Percentiles rank a stretch among this genome's conserved stretches.
Conservation (phyloP, 2,113 vertebrate genomes). For the Anarhynchus alexandrinus region DNA sequence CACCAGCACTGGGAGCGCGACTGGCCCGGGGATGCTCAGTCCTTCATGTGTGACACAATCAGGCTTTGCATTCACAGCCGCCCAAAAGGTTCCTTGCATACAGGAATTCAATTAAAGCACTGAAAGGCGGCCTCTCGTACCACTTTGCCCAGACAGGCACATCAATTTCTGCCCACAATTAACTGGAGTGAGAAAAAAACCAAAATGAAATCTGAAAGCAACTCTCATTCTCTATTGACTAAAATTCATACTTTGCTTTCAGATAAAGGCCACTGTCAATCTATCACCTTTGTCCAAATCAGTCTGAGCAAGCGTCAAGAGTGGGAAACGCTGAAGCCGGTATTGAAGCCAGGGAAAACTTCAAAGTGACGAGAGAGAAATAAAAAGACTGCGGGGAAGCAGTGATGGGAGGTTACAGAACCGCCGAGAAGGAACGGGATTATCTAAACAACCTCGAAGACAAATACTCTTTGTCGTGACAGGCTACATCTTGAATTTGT, state of each 20-base stretch:
- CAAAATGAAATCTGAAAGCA: conserved; percentile 34
- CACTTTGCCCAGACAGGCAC: conserved; percentile 35
- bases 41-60: background rate
- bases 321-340: background rate
- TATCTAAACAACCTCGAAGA: background rate
- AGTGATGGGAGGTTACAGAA: background rate
- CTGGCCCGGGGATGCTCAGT: background rate
- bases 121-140: background rate
- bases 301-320: background rate
- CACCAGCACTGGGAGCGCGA: fast-evolving
- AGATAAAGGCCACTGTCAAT: conserved; percentile 66
- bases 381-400: background rate
- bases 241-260: conserved; percentile 18
- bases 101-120: conserved; percentile 52
- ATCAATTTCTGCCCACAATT: conserved; percentile 59
- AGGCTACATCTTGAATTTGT: background rate
- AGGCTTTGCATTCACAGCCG: background rate
- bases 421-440: background rate
- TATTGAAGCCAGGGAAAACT: conserved; percentile 15
- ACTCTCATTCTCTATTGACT: conserved; percentile 36
- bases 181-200: conserved; percentile 12
- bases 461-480: background rate
- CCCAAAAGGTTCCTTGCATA: background rate
- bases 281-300: conserved; percentile 19
- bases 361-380: background rate